Evolutionary conservation across 2,888 invertebrate species (phyloP).

Genomic region (Agapetus fuscipes): DNA sequence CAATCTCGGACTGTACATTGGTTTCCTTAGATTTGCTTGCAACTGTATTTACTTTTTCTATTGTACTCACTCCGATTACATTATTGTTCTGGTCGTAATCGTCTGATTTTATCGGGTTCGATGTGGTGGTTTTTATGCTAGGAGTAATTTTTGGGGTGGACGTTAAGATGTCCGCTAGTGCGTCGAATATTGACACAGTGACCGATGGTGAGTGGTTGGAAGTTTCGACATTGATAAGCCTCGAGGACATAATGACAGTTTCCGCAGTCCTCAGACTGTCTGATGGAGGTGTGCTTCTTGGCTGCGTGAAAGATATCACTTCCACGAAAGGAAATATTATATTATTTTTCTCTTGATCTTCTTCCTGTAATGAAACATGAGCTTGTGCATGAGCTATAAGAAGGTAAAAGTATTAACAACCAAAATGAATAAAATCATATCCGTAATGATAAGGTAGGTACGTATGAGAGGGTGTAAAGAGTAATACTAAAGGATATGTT

Average conservation of each 20-base stretch:
- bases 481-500: too few species aligned
- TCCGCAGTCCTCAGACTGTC: constrained; percentile 43
- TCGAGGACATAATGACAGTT: constrained; percentile 39
- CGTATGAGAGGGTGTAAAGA: too few species aligned
- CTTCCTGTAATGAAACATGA: constrained; percentile 47
- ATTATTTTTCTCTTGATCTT: constrained; percentile 44
- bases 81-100: too few species aligned
- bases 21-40: constrained; percentile 11
- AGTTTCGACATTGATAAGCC: constrained; percentile 46
- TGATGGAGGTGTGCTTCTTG: constrained; percentile 40
- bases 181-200: constrained; percentile 50
- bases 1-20: constrained; percentile 20
- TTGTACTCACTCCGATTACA: constrained; percentile 43
- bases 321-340: constrained; percentile 45
- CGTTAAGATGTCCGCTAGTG: constrained; percentile 48
- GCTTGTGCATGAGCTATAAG: constrained; percentile 42
- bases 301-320: constrained; percentile 42
- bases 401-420: constrained; percentile 10
- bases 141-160: constrained; percentile 40
- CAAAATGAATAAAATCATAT: constrained; percentile 14
- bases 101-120: constrained; percentile 6
- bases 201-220: constrained; percentile 47
- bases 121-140: constrained; percentile 10
- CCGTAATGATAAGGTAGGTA: too few species aligned
- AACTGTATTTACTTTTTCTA: constrained; percentile 19